Percentiles rank a stretch among this genome's conserved stretches.
These are phyloP conservation scores for Trissoscelio sp. DNA, from an alignment of 2,888 invertebrate genomes.

Conservation along the genomic window DNA sequence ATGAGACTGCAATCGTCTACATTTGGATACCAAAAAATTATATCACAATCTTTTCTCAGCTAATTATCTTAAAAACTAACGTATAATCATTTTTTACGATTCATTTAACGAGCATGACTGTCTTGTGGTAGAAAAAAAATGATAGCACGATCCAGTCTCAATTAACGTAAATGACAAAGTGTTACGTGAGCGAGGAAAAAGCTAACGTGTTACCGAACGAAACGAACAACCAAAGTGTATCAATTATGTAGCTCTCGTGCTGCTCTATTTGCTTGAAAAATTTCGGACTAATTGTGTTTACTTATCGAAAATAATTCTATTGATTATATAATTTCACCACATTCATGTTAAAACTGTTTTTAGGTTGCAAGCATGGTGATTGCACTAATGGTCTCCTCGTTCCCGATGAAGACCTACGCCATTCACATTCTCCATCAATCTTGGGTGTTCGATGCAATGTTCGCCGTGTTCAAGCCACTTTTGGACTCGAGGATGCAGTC, in stretches of 20 bases:
- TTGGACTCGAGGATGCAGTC: slow-evolving; percentile 88
- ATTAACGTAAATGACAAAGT: slow-evolving; percentile 17
- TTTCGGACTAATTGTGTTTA: no score
- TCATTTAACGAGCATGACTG: neutral
- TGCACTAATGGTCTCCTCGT: slow-evolving; percentile 85
- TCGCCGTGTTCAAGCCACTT: slow-evolving; percentile 91
- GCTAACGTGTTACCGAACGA: neutral
- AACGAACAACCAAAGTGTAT: neutral
- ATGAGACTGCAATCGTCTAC: neutral
- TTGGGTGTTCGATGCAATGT: slow-evolving; percentile 92
- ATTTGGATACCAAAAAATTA: neutral
- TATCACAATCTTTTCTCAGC: neutral
- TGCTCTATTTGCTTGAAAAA: neutral
- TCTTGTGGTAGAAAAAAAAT: neutral
- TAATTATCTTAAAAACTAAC: neutral
- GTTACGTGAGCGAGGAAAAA: neutral
- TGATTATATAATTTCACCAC: no score
- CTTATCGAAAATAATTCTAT: no score
- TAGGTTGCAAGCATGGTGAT: slow-evolving; percentile 81
- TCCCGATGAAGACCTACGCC: slow-evolving; percentile 89
- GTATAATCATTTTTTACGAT: neutral
- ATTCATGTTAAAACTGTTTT: no score
- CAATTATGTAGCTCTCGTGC: neutral
- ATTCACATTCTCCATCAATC: slow-evolving; percentile 92
- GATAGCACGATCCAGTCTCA: slow-evolving; percentile 1